Evolutionary conservation across 2,113 vertebrate genomes (phyloP), one percentile per base, ranked within the genome.

Genomic region (Sciurus niger): DNA sequence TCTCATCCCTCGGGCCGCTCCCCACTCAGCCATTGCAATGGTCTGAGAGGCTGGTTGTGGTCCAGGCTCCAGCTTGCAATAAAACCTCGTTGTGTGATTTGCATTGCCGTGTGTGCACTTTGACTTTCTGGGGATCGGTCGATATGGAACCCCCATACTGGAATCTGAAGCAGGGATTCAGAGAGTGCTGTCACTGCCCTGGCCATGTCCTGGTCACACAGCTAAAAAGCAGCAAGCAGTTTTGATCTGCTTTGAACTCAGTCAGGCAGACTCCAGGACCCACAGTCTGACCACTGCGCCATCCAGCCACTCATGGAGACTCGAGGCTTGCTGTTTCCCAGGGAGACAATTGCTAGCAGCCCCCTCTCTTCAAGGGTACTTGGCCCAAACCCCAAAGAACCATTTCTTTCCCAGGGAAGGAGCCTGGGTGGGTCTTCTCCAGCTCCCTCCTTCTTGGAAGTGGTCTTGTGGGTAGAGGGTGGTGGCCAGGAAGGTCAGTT

Each of bases 161-260:
- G 40, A 11, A 28, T 65, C 34, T 0, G 51, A 1, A 6, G 25
- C n/a, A 25, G 12, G 0, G 12, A 63, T 22, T 72, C 85, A 24
- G 78, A 84, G 73, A 40, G 14, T 8, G 43, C 30, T 16, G 0
- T 46, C 2, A 6, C 25, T 17, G 1, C 8, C 22, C 6, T 1
- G 32, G 7, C 22, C 48, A 8, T 0, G 2, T 32, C 40, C 68
- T 6, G 16, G 6, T 18, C 63, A 14, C 63, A 37, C 5, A 9
- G 16, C 43, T 14, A n/a, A 18, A 7, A 34, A 16, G 67, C 0
- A 14, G 51, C 20, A 40, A 48, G 46, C 34, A 11, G 8, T 25
- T 40, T 12, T 37, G 32, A 6, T n/a, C 2, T 0, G 24, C 7
- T 17, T 1, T 51, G 74, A 87, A 51, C 10, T 43, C 0, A 0